Conservation (phyloP, 53 echinoderm and acorn worm genomes). For the Zoroaster sp. region DNA sequence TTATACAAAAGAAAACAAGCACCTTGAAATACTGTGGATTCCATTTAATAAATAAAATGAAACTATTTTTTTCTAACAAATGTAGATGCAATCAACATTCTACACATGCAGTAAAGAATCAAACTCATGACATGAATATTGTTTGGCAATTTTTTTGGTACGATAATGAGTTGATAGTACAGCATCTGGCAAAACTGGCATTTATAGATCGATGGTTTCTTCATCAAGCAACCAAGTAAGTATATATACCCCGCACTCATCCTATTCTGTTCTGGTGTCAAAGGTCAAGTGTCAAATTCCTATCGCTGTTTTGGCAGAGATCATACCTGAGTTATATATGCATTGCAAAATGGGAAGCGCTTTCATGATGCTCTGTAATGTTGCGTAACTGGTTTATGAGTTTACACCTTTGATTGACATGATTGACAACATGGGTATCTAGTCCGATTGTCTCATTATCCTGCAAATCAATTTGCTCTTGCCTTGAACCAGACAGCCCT, state of each 20-base stretch:
- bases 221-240: background rate
- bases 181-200: background rate
- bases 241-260: background rate
- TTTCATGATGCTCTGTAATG: too few relatives aligned
- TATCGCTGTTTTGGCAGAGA: background rate
- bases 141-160: background rate
- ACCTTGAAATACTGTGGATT: background rate
- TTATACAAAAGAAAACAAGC: too few relatives aligned
- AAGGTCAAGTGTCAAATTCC: constrained; percentile 31
- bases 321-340: background rate
- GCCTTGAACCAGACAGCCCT: background rate
- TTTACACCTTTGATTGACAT: background rate
- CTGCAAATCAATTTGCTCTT: background rate
- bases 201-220: background rate
- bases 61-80: background rate
- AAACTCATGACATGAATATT: background rate
- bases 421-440: background rate
- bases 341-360: too few relatives aligned
- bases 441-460: background rate
- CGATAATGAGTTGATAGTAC: background rate
- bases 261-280: background rate
- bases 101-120: background rate
- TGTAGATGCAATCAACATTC: background rate
- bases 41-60: background rate
- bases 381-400: background rate